Base-by-base conservation (phyloP, 2,888 invertebrate species). In the Synergus itoensis region DNA sequence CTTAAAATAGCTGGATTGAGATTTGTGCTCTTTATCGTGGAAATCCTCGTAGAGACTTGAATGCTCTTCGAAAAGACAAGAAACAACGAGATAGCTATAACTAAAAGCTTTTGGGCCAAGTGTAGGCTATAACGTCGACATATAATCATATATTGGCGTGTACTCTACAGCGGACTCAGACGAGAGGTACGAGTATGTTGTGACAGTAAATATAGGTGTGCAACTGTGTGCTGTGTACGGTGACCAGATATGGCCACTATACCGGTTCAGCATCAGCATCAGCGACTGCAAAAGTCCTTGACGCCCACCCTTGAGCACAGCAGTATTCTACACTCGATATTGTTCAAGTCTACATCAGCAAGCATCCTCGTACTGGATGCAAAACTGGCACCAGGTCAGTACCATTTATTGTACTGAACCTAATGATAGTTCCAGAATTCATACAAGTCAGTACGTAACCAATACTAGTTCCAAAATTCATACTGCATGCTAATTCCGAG, bases 191-290 rank as follows among this genome's bases (percentile, higher is more conserved):
- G 36, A 36, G 36, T 5, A n/a, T 53, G 40, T 16, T 73, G 53
- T n/a, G 53, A 73, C 1, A 53, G 36, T n/a, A 53, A 73, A 40
- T 73, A 73, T 73, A 73, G 36, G 53, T 73, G 73, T 53, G 53
- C 16, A 16, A 36, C n/a, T n/a, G 48, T 36, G 73, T 73, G 28
- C 48, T 73, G 73, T 53, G 73, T 67, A 76, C 84, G 83, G 83
- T 88, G 84, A 87, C 89, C 88, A 86, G 87, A 88, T 90, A 90
- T 89, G 90, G 90, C 86, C 83, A 87, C 84, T 85, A 84, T 88
- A 88, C 87, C 87, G 88, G 87, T 88, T 87, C 85, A 60, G 81
- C 81, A 83, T 80, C 80, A 78, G 77, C 79, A 83, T 80, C 80
- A 78, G 77, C 79, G 77, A 83, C 82, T 82, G 48, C 73, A 78